Conservation (phyloP, 2,888 invertebrate genomes). For the Amphiduros pacificus region DNA sequence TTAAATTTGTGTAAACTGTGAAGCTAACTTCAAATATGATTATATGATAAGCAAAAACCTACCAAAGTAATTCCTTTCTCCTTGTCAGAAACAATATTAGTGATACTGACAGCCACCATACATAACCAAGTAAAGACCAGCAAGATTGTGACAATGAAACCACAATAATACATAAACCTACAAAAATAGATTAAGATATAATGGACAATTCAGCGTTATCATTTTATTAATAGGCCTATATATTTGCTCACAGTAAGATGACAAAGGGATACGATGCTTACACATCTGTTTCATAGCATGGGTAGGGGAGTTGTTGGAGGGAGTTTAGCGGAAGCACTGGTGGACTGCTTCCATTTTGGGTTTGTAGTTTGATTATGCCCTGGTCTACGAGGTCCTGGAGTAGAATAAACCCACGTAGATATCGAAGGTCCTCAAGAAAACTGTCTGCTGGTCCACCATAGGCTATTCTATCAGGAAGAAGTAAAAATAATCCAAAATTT, state of each 20-base stretch:
- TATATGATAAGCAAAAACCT: too few species aligned
- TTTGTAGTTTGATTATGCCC: conserved; percentile 53
- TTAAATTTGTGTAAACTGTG: too few species aligned
- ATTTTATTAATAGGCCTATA: neutral
- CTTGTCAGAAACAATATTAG: conserved; percentile 13
- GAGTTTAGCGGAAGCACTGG: conserved; percentile 33
- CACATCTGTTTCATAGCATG: conserved; percentile 57
- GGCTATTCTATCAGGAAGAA: too few species aligned
- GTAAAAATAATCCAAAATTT: too few species aligned
- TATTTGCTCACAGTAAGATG: neutral
- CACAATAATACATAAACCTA: neutral
- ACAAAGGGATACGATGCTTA: conserved; percentile 34
- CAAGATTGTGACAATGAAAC: conserved; percentile 9
- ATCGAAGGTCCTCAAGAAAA: conserved; percentile 55
- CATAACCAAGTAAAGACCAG: conserved; percentile 13
- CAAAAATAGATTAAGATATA: neutral
- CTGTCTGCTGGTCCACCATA: conserved; percentile 55
- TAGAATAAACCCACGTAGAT: conserved; percentile 59
- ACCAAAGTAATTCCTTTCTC: conserved; percentile 8
- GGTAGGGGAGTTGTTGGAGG: conserved; percentile 58
- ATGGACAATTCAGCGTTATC: neutral
- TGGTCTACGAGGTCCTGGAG: conserved; percentile 59
- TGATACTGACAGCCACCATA: conserved; percentile 17
- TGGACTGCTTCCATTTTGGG: conserved; percentile 27
- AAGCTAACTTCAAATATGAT: too few species aligned